phyloP scores from a whole-genome alignment of 1,140 invertebrate species.

The Scaptomyza graminum region DNA sequence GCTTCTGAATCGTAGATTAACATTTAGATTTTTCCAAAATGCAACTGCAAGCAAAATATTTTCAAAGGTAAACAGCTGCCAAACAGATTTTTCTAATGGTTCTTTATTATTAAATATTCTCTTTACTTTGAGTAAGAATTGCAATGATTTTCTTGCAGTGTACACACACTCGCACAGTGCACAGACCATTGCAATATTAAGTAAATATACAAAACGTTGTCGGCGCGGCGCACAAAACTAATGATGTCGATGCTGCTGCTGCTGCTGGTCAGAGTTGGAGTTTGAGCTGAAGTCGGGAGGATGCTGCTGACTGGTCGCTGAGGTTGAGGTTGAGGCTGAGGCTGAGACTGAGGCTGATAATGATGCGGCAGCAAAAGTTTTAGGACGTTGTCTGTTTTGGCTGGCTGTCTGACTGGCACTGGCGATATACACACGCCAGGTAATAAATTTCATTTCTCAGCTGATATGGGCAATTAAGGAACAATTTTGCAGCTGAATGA shows the following conservation, averaged over 20 bases:
- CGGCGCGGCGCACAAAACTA: slow-evolving; percentile 81
- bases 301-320: slow-evolving; percentile 13
- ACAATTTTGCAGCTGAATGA: slow-evolving; percentile 84
- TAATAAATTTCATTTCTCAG: slow-evolving; percentile 84
- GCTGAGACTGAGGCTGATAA: slow-evolving; percentile 58
- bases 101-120: too few relatives aligned
- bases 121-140: too few relatives aligned
- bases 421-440: slow-evolving; percentile 82
- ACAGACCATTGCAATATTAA: slow-evolving; percentile 76
- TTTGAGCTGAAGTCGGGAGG: neutral
- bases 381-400: slow-evolving; percentile 43
- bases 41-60: too few relatives aligned
- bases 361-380: slow-evolving; percentile 72
- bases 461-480: slow-evolving; percentile 84
- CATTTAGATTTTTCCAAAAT: too few relatives aligned
- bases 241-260: slow-evolving; percentile 72
- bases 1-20: too few relatives aligned
- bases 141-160: neutral
- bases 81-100: too few relatives aligned
- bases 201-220: slow-evolving; percentile 83
- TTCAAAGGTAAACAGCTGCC: too few relatives aligned
- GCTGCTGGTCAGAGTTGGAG: slow-evolving; percentile 13
- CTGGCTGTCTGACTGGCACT: slow-evolving; percentile 45
- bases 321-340: slow-evolving; percentile 38
- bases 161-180: slow-evolving; percentile 18